Percentiles rank a stretch among this genome's conserved stretches.
phyloP scores from a whole-genome alignment of 2,888 invertebrate genomes.

The Rhyacophila evoluta region DNA sequence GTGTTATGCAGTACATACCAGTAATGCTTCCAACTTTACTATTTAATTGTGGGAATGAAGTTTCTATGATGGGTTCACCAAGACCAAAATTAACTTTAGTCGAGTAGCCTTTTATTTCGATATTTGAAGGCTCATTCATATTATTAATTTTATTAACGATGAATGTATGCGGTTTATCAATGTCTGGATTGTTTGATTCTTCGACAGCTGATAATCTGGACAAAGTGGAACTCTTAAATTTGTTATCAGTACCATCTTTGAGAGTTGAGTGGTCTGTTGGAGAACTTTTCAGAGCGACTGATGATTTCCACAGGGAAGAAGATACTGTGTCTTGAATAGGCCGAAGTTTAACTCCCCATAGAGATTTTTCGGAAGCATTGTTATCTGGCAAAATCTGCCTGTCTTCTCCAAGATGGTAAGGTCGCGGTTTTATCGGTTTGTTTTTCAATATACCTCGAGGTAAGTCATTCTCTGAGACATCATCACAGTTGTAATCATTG shows the following conservation, averaged over 20 bases:
- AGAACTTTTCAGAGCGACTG: constrained; percentile 60
- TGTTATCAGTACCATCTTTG: neutral
- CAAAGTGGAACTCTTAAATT: neutral
- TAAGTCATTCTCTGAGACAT: constrained; percentile 62
- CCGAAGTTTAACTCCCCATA: constrained; percentile 69
- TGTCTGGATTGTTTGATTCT: neutral
- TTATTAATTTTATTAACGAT: constrained; percentile 33
- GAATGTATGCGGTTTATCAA: neutral
- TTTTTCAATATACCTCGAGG: constrained; percentile 81
- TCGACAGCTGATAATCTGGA: neutral
- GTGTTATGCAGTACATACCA: neutral
- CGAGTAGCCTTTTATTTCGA: constrained; percentile 64
- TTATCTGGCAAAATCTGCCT: constrained; percentile 62
- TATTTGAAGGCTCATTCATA: constrained; percentile 22
- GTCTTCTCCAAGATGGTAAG: constrained; percentile 80
- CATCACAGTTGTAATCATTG: constrained; percentile 55
- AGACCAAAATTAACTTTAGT: constrained; percentile 70
- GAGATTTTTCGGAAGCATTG: constrained; percentile 50
- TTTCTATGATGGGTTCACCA: constrained; percentile 62
- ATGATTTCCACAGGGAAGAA: constrained; percentile 63
- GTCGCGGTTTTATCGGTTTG: constrained; percentile 79
- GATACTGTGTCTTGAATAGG: constrained; percentile 60
- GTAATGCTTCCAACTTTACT: constrained; percentile 7
- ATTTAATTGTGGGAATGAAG: constrained; percentile 57
- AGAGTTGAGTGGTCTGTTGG: neutral